Conservation (phyloP, 2,888 invertebrate genomes). For the Drosophila antonietae region DNA sequence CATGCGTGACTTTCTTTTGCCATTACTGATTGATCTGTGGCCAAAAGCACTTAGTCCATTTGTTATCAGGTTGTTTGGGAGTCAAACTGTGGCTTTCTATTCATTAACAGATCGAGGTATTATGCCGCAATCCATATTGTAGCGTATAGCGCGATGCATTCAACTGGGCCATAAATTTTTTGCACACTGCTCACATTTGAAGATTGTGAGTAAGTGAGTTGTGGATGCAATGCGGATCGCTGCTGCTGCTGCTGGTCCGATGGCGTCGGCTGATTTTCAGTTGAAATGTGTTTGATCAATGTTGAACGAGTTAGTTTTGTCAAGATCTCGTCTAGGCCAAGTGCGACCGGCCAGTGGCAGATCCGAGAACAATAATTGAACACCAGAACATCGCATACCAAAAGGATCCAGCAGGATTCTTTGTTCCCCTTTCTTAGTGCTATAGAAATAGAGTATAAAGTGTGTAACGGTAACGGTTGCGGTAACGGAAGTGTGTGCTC, state of each 20-base stretch:
- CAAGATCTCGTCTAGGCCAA: conserved; percentile 83
- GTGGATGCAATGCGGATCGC: conserved; percentile 41
- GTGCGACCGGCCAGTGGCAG: conserved; percentile 61
- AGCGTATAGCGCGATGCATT: conserved; percentile 58
- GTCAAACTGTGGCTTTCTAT: conserved; percentile 45
- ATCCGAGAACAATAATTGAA: conserved; percentile 12
- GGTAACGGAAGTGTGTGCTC: conserved; percentile 47
- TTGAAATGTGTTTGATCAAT: conserved; percentile 81
- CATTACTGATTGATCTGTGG: conserved; percentile 60
- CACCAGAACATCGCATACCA: conserved; percentile 9
- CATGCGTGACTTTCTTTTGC: conserved; percentile 58
- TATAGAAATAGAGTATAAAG: not conserved
- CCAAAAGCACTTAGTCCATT: conserved; percentile 52
- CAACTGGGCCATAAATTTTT: conserved; percentile 53
- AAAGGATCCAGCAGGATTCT: conserved; percentile 53
- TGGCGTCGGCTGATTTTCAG: conserved; percentile 60
- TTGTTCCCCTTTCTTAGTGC: conserved; percentile 2
- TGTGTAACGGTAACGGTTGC: conserved; percentile 31
- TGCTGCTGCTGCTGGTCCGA: conserved; percentile 21
- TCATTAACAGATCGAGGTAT: conserved; percentile 37
- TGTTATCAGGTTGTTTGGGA: conserved; percentile 43
- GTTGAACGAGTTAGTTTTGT: conserved; percentile 83
- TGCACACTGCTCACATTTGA: conserved; percentile 37
- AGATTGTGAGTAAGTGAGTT: conserved; percentile 32
- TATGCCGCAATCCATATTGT: conserved; percentile 41